A percentile compares a stretch with the other conserved stretches of the same genome.
Conservation (phyloP, 2,888 invertebrate species). For the Dynastes grantii region DNA sequence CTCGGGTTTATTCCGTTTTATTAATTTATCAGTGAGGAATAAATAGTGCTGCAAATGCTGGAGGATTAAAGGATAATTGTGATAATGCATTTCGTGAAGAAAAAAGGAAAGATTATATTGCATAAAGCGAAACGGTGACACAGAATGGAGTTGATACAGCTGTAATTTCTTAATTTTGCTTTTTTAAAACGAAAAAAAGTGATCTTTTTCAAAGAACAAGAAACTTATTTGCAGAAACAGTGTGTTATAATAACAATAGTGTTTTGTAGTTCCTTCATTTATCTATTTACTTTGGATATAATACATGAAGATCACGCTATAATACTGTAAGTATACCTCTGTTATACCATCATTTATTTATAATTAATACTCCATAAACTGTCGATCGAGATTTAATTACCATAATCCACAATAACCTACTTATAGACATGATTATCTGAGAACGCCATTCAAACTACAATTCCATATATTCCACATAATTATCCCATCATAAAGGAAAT, state of each 20-base stretch:
- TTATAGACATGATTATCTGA: not conserved
- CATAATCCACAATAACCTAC: constrained; percentile 8
- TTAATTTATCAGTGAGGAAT: not conserved
- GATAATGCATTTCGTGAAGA: constrained; percentile 63
- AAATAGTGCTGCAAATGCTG: constrained; percentile 8
- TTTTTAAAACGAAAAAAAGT: not conserved
- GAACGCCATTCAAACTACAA: too few relatives aligned
- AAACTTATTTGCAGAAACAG: constrained; percentile 1
- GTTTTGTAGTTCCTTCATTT: not conserved
- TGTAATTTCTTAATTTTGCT: not conserved
- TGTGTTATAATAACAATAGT: not conserved
- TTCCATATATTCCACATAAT: too few relatives aligned
- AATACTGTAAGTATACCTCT: not conserved
- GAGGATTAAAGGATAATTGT: not conserved
- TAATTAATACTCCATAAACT: too few relatives aligned
- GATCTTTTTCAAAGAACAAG: not conserved
- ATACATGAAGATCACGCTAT: not conserved
- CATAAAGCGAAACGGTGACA: constrained; percentile 62
- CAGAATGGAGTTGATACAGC: constrained; percentile 13
- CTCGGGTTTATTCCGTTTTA: not conserved
- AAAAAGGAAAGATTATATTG: constrained; percentile 57
- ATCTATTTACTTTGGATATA: constrained; percentile 13
- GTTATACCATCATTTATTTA: too few relatives aligned
- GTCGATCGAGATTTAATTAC: not conserved
- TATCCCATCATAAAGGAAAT: too few relatives aligned